phyloP scores from a whole-genome alignment of 2,797 vertebrate genomes.

The Emydoidea blandingii region DNA sequence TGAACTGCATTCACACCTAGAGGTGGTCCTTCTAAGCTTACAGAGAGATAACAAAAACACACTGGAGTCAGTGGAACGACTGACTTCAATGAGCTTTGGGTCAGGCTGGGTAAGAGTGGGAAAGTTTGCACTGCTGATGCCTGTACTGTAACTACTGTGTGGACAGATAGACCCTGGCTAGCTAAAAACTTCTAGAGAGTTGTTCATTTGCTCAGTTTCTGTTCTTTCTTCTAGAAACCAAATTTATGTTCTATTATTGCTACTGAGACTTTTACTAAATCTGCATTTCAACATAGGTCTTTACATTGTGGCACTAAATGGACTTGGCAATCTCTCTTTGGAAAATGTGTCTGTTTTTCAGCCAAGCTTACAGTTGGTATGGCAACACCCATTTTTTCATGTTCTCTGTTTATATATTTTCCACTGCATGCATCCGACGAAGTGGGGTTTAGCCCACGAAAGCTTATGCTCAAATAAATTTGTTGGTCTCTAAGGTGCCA shows the following conservation, averaged over 20 bases:
- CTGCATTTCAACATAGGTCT: neutral
- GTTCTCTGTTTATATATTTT: too few species aligned
- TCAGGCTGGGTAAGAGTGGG: neutral
- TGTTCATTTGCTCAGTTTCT: neutral
- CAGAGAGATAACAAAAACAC: neutral
- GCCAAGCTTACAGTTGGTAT: neutral
- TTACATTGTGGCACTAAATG: neutral
- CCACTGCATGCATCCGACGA: too few species aligned
- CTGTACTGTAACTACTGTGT: neutral
- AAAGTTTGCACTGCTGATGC: neutral
- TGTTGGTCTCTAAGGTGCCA: too few species aligned
- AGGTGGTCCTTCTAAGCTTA: neutral
- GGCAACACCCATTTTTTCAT: too few species aligned
- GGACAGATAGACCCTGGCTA: neutral
- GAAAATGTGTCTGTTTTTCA: neutral
- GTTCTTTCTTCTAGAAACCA: neutral
- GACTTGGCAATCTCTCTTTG: neutral
- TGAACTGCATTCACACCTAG: neutral
- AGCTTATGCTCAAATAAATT: too few species aligned
- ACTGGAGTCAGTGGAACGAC: neutral
- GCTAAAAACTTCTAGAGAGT: neutral
- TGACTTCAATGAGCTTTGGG: neutral
- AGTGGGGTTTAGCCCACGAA: too few species aligned
- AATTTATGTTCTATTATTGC: neutral
- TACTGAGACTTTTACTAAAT: conserved; percentile 4